These are phyloP conservation scores for Chamaea fasciata DNA, from an alignment of 2,113 vertebrate species.

Conservation along the genomic window DNA sequence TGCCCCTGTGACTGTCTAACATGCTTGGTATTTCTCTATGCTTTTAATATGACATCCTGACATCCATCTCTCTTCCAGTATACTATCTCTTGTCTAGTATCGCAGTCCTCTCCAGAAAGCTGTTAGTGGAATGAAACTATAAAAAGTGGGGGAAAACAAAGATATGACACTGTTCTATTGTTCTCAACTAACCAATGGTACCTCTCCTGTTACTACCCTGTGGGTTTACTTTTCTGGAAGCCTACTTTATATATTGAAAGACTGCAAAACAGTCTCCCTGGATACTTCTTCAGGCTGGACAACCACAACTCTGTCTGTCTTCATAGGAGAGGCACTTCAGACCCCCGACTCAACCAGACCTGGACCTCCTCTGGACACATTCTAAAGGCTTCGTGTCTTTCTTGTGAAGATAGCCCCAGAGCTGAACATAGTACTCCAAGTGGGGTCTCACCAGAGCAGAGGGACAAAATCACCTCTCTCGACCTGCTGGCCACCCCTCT, in stretches of 20 bases:
- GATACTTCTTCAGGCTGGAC: neutral
- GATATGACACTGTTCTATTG: neutral
- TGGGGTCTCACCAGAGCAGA: fast-evolving
- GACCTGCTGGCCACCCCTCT: fast-evolving
- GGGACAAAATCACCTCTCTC: neutral
- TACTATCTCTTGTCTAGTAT: neutral
- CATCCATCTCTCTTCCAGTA: neutral
- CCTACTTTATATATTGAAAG: neutral
- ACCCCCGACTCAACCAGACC: neutral
- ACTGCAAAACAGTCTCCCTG: fast-evolving
- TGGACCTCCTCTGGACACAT: neutral
- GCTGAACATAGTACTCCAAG: neutral
- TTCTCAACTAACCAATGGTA: neutral
- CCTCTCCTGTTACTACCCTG: neutral
- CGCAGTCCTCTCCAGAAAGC: neutral
- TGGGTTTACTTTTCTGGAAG: neutral
- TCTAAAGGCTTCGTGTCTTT: neutral
- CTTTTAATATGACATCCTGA: neutral
- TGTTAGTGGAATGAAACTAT: neutral
- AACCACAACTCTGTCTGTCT: neutral
- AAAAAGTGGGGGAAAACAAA: neutral
- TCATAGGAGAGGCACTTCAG: neutral
- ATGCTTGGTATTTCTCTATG: neutral
- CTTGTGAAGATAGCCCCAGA: neutral
- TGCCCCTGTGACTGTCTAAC: neutral